Evolutionary conservation across 1,140 invertebrate genomes (phyloP).

Genomic region (Geopemphigus sp.): DNA sequence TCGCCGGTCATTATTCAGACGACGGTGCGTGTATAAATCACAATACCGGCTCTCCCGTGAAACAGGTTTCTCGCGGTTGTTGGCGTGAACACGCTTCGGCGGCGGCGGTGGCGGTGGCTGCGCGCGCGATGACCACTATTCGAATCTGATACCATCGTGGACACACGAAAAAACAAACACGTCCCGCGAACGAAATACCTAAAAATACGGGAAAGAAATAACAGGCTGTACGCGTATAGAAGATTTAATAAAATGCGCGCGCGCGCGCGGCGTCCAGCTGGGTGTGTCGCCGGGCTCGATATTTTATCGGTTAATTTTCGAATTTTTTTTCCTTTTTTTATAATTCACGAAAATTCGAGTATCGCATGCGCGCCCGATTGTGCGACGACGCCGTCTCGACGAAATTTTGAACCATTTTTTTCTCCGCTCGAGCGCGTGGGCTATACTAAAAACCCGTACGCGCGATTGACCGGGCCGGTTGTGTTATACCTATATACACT

Average conservation of each 20-base stretch:
- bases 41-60: slow-evolving; percentile 21
- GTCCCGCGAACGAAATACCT: not conserved
- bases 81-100: slow-evolving; percentile 23
- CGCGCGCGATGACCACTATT: slow-evolving; percentile 24
- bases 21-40: slow-evolving; percentile 47
- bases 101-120: not conserved
- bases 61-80: slow-evolving; percentile 44
- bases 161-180: slow-evolving; percentile 45
- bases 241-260: slow-evolving; percentile 16
- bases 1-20: slow-evolving; percentile 43
- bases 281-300: slow-evolving; percentile 8
- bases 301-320: slow-evolving; percentile 37
- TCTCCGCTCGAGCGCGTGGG: slow-evolving; percentile 5
- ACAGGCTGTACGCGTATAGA: not conserved
- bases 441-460: not conserved
- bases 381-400: too few relatives aligned
- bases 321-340: not conserved
- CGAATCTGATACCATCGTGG: slow-evolving; percentile 38
- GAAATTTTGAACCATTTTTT: not conserved
- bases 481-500: not conserved
- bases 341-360: not conserved
- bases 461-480: too few relatives aligned
- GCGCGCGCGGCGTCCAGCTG: slow-evolving; percentile 26
- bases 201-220: slow-evolving; percentile 6
- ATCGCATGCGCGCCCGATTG: not conserved